Evolutionary conservation across 2,888 invertebrate genomes (phyloP), one percentile per base, ranked within the genome.

Genomic region (Harpalus rubripes): DNA sequence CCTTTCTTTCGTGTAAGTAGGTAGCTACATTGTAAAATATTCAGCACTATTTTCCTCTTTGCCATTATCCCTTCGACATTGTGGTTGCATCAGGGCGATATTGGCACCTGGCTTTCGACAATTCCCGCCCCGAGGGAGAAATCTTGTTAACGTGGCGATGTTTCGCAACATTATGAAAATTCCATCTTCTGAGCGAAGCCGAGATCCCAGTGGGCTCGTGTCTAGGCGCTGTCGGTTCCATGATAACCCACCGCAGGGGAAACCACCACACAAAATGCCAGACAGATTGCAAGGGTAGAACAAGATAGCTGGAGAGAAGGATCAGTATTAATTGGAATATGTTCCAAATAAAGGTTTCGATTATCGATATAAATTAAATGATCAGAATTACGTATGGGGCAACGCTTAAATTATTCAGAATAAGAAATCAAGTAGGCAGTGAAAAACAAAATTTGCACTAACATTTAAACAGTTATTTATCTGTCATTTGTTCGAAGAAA

Each of bases 111-210:
- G 39, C 39, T 65, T 52, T 63, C 56, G 65, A 78, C 63, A 56
- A 72, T 84, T 78, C 58, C 22, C n/a, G 44, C 61, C 84, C 65
- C 84, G 15, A 63, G 78, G 44, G 84, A 78, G 78, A 84, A 78
- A 84, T 84, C 84, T 76, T 83, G 76, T 84, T 84, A 78, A 76
- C 84, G 84, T 44, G 84, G 78, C 78, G 65, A 78, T 84, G 84
- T 84, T 84, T 78, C 84, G 84, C 78, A 78, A 84, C 84, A 84
- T 84, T 84, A 84, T 84, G 84, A 84, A 84, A 84, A 84, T 78
- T 84, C 84, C 84, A 84, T 84, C 78, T 84, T 78, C 32, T n/a
- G 76, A 26, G 72, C 26, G 58, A 39, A 22, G 22, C 16, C 59
- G 5, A 12, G 63, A 7, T 78, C 84, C 84, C 84, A n/a, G 18